Conservation (phyloP, 2,888 invertebrate species). For the Sphaeridia pumilis region DNA sequence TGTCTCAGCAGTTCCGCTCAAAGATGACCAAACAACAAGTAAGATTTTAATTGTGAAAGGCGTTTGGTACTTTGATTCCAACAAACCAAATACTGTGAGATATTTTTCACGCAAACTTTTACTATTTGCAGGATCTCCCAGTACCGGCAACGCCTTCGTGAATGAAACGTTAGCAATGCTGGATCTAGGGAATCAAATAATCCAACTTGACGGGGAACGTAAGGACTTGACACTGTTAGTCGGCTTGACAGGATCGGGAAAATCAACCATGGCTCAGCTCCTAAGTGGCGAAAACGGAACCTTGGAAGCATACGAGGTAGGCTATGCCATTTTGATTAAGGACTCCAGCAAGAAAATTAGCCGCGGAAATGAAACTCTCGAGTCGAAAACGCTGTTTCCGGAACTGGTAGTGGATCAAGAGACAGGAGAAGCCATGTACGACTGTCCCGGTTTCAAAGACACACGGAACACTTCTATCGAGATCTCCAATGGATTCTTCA, state of each 20-base stretch:
- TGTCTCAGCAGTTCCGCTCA: no score
- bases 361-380: not conserved
- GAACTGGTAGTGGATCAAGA: not conserved
- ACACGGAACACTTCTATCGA: not conserved
- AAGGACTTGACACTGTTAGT: conserved; percentile 11
- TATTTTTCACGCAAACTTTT: no score
- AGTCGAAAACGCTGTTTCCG: not conserved
- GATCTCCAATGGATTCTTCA: conserved; percentile 1
- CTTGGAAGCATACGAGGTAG: conserved; percentile 16
- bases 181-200: no score
- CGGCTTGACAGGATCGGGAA: conserved; percentile 22
- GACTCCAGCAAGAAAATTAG: not conserved
- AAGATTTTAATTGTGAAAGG: no score
- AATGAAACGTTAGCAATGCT: no score
- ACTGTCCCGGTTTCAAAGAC: conserved; percentile 13
- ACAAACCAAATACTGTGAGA: no score
- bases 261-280: conserved; percentile 17
- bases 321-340: no score
- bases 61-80: no score
- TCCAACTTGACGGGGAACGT: no score
- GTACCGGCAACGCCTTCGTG: no score
- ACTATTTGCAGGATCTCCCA: no score
- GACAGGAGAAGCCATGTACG: not conserved
- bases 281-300: conserved; percentile 14
- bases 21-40: no score